Conservation (phyloP, 2,888 invertebrate genomes). For the Eledona agricola region DNA sequence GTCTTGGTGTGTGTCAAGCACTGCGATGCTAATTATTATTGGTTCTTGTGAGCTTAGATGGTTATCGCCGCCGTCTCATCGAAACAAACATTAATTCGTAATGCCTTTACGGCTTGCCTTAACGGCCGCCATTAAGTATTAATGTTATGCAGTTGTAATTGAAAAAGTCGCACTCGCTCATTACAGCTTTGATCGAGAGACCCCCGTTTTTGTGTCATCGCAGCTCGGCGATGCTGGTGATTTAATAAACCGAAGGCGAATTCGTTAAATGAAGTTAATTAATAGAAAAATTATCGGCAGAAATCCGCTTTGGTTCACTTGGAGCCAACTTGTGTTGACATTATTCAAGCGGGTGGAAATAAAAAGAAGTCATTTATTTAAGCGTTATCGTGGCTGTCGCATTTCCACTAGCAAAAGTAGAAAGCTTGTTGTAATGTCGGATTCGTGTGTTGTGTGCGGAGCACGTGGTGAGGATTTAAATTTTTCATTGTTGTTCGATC, state of each 20-base stretch:
- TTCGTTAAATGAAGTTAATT: conserved; percentile 26
- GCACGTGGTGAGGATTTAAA: conserved; percentile 14
- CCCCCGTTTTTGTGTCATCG: conserved; percentile 5
- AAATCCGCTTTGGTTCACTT: conserved; percentile 19
- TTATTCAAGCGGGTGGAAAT: conserved; percentile 21
- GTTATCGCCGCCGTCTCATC: conserved; percentile 25
- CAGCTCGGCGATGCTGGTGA: conserved; percentile 16
- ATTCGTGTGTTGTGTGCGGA: conserved; percentile 23
- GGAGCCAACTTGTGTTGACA: conserved; percentile 20
- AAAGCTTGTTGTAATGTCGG: conserved; percentile 22
- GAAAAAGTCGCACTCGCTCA: conserved; percentile 29
- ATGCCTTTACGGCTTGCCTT: conserved; percentile 27
- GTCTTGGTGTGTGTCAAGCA: too few relatives aligned
- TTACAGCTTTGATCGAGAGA: conserved; percentile 14
- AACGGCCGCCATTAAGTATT: conserved; percentile 30
- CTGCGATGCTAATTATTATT: conserved; percentile 31
- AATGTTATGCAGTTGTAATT: conserved; percentile 26
- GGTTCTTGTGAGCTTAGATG: conserved; percentile 23
- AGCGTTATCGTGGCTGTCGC: conserved; percentile 16
- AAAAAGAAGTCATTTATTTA: conserved; percentile 21
- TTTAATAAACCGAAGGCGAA: conserved; percentile 26
- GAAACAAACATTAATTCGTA: conserved; percentile 33
- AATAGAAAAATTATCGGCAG: conserved; percentile 21
- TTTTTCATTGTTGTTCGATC: conserved; percentile 28
- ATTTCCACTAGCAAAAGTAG: conserved; percentile 15